Evolutionary conservation across 2,797 vertebrate species (phyloP).

Genomic region (Chelmon rostratus): DNA sequence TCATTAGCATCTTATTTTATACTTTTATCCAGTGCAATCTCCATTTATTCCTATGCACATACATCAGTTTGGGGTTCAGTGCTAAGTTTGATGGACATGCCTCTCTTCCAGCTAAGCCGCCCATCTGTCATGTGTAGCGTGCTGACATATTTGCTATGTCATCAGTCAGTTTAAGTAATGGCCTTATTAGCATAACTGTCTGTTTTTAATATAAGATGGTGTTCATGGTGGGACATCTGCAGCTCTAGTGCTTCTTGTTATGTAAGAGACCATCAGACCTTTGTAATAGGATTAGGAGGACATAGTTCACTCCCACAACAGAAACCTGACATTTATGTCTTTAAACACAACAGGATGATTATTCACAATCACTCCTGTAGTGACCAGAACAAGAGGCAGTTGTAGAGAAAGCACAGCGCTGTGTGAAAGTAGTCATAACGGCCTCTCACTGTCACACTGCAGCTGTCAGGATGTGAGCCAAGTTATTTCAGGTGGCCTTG

Average conservation of each 20-base stretch:
- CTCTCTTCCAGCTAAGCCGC: background rate
- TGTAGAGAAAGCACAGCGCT: slow-evolving; percentile 41
- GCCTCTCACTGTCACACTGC: slow-evolving; percentile 66
- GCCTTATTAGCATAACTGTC: background rate
- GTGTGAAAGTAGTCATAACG: slow-evolving; percentile 56
- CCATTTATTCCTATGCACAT: background rate
- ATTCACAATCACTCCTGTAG: slow-evolving; percentile 26
- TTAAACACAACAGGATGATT: slow-evolving; percentile 42
- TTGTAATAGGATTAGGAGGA: slow-evolving; percentile 50
- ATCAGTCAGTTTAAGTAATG: slow-evolving; percentile 6
- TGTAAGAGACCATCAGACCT: slow-evolving; percentile 33
- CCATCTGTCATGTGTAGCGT: background rate
- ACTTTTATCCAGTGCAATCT: background rate
- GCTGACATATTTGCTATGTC: slow-evolving; percentile 18
- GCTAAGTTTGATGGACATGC: background rate
- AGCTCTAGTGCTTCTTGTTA: slow-evolving; percentile 34
- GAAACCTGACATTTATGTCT: slow-evolving; percentile 46
- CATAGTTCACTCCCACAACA: slow-evolving; percentile 38
- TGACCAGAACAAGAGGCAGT: slow-evolving; percentile 44
- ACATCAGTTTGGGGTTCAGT: background rate
- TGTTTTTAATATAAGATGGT: slow-evolving; percentile 12
- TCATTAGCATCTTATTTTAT: no score
- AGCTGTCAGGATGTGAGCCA: slow-evolving; percentile 68
- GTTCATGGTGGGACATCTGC: slow-evolving; percentile 22
- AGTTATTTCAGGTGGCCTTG: slow-evolving; percentile 79